phyloP scores from a whole-genome alignment of 2,888 invertebrate species.

The Mesoligia furuncula region DNA sequence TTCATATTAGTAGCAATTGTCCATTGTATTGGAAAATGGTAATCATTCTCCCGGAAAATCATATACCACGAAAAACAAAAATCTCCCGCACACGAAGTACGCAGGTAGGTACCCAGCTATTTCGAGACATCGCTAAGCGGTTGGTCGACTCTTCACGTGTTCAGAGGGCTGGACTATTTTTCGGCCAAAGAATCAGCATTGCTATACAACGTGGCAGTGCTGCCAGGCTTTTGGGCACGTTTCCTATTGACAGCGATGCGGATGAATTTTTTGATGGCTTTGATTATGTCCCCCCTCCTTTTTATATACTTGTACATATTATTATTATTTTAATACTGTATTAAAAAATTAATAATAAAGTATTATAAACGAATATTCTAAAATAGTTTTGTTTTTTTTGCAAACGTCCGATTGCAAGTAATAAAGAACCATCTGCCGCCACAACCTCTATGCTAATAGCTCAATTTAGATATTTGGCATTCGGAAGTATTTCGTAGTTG shows the following conservation, averaged over 20 bases:
- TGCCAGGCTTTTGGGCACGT: too few relatives aligned
- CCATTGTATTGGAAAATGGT: neutral
- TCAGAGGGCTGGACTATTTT: too few relatives aligned
- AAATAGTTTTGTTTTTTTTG: conserved; percentile 13
- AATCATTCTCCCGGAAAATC: neutral
- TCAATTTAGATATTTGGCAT: conserved; percentile 53
- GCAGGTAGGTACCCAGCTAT: neutral
- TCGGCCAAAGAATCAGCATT: too few relatives aligned
- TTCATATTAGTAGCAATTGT: neutral
- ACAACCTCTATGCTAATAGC: conserved; percentile 56
- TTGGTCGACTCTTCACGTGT: too few relatives aligned
- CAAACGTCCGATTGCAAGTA: neutral
- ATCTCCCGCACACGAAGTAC: neutral
- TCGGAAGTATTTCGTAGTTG: conserved; percentile 61
- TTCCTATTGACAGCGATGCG: too few relatives aligned
- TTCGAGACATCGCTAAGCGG: too few relatives aligned
- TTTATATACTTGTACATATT: too few relatives aligned
- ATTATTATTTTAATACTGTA: too few relatives aligned
- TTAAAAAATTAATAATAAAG: neutral
- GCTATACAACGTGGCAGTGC: too few relatives aligned
- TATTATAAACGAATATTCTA: neutral
- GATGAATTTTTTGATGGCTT: too few relatives aligned
- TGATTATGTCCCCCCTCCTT: too few relatives aligned
- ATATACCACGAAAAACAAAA: neutral
- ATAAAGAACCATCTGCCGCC: conserved; percentile 39